Evolutionary conservation across 2,888 invertebrate species (phyloP).

Genomic region (Ormyrus labotus): DNA sequence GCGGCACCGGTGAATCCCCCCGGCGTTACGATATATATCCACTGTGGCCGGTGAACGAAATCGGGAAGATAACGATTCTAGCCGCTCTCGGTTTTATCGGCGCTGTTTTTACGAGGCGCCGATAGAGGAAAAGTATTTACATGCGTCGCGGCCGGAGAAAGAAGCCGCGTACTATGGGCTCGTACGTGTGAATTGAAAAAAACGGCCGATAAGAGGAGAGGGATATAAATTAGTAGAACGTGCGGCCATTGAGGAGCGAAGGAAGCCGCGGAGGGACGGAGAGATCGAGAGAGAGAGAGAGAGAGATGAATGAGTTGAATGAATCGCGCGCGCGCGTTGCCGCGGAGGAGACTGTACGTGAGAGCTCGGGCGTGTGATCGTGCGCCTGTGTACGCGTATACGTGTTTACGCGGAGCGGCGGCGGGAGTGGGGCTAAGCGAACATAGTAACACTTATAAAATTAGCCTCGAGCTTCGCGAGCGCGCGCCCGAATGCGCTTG

Average conservation of each 20-base stretch:
- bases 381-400: background rate
- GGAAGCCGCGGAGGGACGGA: slow-evolving; percentile 50
- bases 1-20: background rate
- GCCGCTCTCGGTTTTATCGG: too few species aligned
- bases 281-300: slow-evolving; percentile 35
- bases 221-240: slow-evolving; percentile 31
- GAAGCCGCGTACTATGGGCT: background rate
- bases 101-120: too few species aligned
- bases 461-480: too few species aligned
- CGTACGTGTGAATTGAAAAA: background rate
- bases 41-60: too few species aligned
- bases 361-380: background rate
- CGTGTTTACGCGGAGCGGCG: background rate
- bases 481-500: too few species aligned
- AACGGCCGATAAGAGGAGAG: too few species aligned
- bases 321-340: slow-evolving; percentile 43
- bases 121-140: too few species aligned
- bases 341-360: background rate
- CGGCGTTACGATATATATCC: background rate
- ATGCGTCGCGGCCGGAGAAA: background rate
- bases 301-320: slow-evolving; percentile 56
- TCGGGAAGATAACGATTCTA: too few species aligned
- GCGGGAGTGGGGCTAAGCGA: too few species aligned
- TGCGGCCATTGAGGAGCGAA: slow-evolving; percentile 35
- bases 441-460: too few species aligned